Evolutionary conservation across 2,113 vertebrate species (phyloP), one percentile per base, ranked within the genome.

Genomic region (Oreotrochilus melanogaster): DNA sequence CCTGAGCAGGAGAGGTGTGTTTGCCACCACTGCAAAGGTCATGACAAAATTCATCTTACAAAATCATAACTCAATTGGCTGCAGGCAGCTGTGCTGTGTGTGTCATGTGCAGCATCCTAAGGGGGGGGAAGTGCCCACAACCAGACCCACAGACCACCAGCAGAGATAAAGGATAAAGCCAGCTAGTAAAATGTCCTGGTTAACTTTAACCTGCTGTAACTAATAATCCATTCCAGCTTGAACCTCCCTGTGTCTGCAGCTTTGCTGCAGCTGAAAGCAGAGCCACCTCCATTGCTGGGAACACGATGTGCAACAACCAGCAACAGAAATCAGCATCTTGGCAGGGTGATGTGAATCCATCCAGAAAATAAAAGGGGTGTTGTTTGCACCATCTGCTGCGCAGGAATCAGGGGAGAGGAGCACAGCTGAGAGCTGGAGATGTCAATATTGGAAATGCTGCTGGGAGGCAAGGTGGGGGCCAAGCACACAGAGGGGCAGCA

Each of bases 311-410:
- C 75, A 58, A 13, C 1, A 8, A 14, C 60, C 9, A 51, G 54
- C 60, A 35, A 35, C 66, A 50, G 35, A 80, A 58, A 74, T 53
- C 5, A 72, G 81, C 92, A 24, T 61, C 80, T 74, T 94, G 88
- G 88, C 81, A 86, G 53, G 62, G 80, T 1, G 42, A 16, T 19
- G 39, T 0, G 51, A 60, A 78, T 45, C 81, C 65, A 78, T 88
- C 70, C 70, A 78, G 70, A 64, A 92, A 92, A 89, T 73, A 79
- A 92, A 88, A 94, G 91, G 67, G 37, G 65, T 78, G 86, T 83
- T 88, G 51, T 47, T 78, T 75, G 54, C 43, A 51, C 88, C 90
- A 93, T 93, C 92, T 97, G 95, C 78, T 83, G 67, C 33, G 3
- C 69, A n/a, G 61, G 67, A 43, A 62, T 74, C 67, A 47, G 88